Base-by-base conservation (phyloP, 1,140 invertebrate genomes). In the Gryllus bimaculatus region DNA sequence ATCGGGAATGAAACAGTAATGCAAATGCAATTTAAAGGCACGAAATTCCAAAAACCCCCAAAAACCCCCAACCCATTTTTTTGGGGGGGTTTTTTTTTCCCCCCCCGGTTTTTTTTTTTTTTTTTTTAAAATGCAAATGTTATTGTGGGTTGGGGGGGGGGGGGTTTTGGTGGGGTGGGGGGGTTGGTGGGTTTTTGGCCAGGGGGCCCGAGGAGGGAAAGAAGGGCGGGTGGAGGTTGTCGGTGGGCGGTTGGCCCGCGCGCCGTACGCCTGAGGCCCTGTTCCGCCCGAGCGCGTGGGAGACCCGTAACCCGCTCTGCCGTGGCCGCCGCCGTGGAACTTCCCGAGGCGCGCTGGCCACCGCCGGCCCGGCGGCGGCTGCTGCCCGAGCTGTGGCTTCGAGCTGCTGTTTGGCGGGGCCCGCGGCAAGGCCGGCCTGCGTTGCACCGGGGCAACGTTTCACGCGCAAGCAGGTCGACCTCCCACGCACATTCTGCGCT, bases 191-290 rank as follows among this genome's bases (percentile, higher is more conserved):
- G n/a, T n/a, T n/a, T n/a, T n/a, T n/a, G n/a, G n/a, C n/a, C n/a
- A n/a, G n/a, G n/a, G n/a, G n/a, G n/a, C n/a, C n/a, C n/a, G n/a
- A n/a, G n/a, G n/a, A n/a, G n/a, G n/a, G n/a, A n/a, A n/a, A n/a
- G n/a, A n/a, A 75, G 74, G 15, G 49, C 21, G 26, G 6, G 88
- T 88, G 83, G 89, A 88, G 79, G 87, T 93, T n/a, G 80, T 93
- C 95, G 81, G 93, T 95, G 18, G n/a, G n/a, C 88, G 92, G 86
- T 95, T 93, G 93, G n/a, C n/a, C 93, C 93, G 6, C 89, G 87
- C 73, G 91, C n/a, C n/a, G n/a, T 92, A 4, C 90, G 90, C 80
- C 85, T 95, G 78, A 88, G 88, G n/a, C n/a, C 18, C 86, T 94
- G 47, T 91, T n/a, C n/a, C 90, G 78, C 92, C 93, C 0, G 90